phyloP scores from a whole-genome alignment of 2,888 invertebrate genomes.

The Archaeoteleia sp. region DNA sequence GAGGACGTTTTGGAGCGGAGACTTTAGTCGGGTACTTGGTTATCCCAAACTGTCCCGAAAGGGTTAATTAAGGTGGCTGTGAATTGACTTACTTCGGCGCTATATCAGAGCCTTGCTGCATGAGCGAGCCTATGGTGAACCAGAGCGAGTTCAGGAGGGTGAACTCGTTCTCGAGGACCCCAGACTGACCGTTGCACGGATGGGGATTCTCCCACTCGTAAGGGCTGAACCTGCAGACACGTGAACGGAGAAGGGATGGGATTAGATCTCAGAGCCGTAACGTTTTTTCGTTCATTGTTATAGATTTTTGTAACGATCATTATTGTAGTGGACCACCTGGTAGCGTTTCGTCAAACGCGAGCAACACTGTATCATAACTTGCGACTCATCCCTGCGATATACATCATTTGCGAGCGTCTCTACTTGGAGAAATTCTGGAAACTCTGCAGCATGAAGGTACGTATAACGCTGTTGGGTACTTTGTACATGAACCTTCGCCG shows the following conservation, averaged over 20 bases:
- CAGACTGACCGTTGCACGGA: slow-evolving; percentile 89
- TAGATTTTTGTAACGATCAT: too few species aligned
- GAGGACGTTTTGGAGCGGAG: too few species aligned
- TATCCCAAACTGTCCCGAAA: slow-evolving; percentile 15
- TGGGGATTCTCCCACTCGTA: slow-evolving; percentile 95
- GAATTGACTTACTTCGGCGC: slow-evolving; percentile 86
- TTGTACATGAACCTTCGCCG: slow-evolving; percentile 5
- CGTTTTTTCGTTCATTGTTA: slow-evolving; percentile 10
- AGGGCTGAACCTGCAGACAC: slow-evolving; percentile 81
- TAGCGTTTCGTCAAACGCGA: slow-evolving; percentile 17
- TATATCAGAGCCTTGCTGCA: slow-evolving; percentile 95
- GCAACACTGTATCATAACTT: not conserved
- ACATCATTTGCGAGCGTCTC: slow-evolving; percentile 5
- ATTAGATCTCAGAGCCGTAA: slow-evolving; percentile 63
- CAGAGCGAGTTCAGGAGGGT: slow-evolving; percentile 93
- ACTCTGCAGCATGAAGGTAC: slow-evolving; percentile 3
- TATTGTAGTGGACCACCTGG: slow-evolving; percentile 41
- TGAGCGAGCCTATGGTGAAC: slow-evolving; percentile 95
- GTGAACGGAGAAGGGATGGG: slow-evolving; percentile 63
- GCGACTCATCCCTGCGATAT: not conserved
- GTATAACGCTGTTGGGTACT: slow-evolving; percentile 6
- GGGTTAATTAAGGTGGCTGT: slow-evolving; percentile 29
- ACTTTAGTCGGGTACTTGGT: not conserved
- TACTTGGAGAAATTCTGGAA: slow-evolving; percentile 11
- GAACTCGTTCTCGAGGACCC: slow-evolving; percentile 92